phyloP scores from a whole-genome alignment of 2,797 vertebrate genomes.

The Lycodopsis pacificus region DNA sequence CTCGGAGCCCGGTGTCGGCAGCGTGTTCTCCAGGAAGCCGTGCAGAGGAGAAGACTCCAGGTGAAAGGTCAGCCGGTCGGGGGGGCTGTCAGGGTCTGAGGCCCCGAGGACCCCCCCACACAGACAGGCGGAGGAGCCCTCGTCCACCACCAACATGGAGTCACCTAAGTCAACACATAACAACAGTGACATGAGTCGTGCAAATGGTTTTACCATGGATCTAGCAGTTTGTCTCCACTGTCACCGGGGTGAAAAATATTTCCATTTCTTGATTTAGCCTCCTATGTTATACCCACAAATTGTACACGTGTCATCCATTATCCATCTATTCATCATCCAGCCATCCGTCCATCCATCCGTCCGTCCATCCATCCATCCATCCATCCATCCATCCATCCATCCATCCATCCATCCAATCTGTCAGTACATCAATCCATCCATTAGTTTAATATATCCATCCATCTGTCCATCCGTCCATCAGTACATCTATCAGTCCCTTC shows the following conservation, averaged over 20 bases:
- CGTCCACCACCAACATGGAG: conserved; percentile 77
- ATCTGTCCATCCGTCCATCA: no score
- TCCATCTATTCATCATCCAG: no score
- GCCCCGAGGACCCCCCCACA: conserved; percentile 73
- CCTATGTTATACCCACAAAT: not conserved
- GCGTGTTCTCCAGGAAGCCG: conserved; percentile 83
- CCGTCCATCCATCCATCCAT: not conserved
- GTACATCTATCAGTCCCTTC: not conserved
- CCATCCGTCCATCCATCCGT: no score
- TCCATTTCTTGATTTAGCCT: not conserved
- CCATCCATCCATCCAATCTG: not conserved
- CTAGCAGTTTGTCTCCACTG: not conserved
- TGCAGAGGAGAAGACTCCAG: conserved; percentile 78
- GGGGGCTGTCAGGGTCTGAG: conserved; percentile 78
- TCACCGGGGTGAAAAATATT: not conserved
- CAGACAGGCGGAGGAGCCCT: conserved; percentile 71
- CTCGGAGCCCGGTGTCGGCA: conserved; percentile 78
- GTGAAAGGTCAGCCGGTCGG: conserved; percentile 78
- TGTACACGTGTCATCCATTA: not conserved
- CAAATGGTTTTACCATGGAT: not conserved
- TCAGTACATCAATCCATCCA: no score
- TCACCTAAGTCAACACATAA: conserved; percentile 60
- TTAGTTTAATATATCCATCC: no score
- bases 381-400: not conserved
- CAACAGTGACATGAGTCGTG: not conserved